A percentile compares a stretch with the other conserved stretches of the same genome.
These are phyloP conservation scores for Antheraea yamamai DNA, from an alignment of 2,888 invertebrate species.

Conservation along the genomic window DNA sequence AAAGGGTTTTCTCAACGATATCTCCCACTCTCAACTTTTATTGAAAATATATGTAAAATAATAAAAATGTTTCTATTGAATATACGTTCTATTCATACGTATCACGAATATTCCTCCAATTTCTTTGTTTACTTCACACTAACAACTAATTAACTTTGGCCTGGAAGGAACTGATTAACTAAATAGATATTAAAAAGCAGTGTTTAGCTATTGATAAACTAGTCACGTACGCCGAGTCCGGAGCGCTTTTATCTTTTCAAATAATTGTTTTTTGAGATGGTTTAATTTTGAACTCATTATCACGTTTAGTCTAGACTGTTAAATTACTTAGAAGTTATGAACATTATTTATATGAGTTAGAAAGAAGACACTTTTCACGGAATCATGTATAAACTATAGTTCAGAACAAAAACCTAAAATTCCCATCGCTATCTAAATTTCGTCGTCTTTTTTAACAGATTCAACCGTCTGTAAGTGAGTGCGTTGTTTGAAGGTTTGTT, in stretches of 20 bases:
- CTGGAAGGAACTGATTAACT: conserved; percentile 13
- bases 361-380: background rate
- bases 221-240: conserved; percentile 17
- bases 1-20: background rate
- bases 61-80: background rate
- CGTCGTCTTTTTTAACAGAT: too few relatives aligned
- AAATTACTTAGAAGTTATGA: background rate
- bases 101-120: background rate
- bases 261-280: background rate
- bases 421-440: too few relatives aligned
- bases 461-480: too few relatives aligned
- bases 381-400: too few relatives aligned
- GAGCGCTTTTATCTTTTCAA: background rate
- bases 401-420: too few relatives aligned
- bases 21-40: background rate
- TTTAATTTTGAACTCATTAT: background rate
- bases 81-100: background rate
- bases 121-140: conserved; percentile 18
- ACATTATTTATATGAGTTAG: background rate
- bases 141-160: conserved; percentile 8
- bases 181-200: conserved; percentile 24
- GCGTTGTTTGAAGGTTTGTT: too few relatives aligned
- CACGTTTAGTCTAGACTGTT: background rate
- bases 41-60: background rate
- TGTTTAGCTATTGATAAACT: conserved; percentile 18